phyloP scores from a whole-genome alignment of 2,113 vertebrate species.

The Chloropsis hardwickii region DNA sequence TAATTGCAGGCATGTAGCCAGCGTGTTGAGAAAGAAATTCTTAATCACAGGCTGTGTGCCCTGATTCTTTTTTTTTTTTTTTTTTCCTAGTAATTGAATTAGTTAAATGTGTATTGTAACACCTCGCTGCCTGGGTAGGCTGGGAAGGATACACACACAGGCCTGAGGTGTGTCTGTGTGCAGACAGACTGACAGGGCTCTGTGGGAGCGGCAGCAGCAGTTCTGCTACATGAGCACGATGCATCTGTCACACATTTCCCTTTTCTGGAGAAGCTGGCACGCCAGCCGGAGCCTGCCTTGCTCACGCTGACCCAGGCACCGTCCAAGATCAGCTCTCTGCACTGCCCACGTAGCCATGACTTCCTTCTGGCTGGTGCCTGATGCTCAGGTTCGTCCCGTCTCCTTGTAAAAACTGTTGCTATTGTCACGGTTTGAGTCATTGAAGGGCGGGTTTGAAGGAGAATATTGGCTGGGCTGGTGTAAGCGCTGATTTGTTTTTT shows the following conservation, averaged over 20 bases:
- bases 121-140: neutral
- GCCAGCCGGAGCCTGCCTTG: neutral
- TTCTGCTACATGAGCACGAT: neutral
- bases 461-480: neutral
- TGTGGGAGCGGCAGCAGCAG: accelerated
- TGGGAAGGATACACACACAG: accelerated
- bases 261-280: neutral
- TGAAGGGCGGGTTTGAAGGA: neutral
- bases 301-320: accelerated
- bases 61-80: neutral
- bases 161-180: neutral
- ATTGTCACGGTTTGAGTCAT: neutral
- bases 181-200: neutral
- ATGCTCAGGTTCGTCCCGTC: neutral
- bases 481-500: neutral
- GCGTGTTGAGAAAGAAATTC: neutral
- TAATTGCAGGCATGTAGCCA: conserved; percentile 47
- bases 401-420: neutral
- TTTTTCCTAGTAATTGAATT: neutral
- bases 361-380: neutral
- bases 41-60: conserved; percentile 19
- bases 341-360: accelerated
- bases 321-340: neutral
- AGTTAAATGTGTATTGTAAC: neutral
- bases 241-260: neutral